Evolutionary conservation across 2,113 vertebrate genomes (phyloP).

Genomic region (Oncorhynchus tshawytscha): DNA sequence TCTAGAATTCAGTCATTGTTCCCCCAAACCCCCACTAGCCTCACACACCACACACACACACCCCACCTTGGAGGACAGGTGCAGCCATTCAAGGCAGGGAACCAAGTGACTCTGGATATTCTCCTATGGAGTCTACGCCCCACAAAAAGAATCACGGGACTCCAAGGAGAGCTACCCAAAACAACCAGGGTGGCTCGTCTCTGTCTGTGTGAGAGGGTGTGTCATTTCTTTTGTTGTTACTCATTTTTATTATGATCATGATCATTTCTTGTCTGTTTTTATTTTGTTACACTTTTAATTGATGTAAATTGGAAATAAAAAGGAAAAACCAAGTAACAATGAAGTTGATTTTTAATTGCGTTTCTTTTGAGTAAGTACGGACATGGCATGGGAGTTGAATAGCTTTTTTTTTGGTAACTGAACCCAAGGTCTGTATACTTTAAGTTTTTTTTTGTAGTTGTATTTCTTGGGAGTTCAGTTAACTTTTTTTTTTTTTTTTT

Average conservation of each 20-base stretch:
- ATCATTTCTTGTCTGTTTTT: slow-evolving; percentile 57
- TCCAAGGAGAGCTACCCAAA: slow-evolving; percentile 40
- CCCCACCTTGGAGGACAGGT: slow-evolving; percentile 63
- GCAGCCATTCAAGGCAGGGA: slow-evolving; percentile 44
- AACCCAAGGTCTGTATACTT: slow-evolving; percentile 27
- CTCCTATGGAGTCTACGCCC: slow-evolving; percentile 50
- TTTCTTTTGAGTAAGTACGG: slow-evolving; percentile 62
- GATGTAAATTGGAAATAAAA: slow-evolving; percentile 85
- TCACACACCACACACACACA: slow-evolving; percentile 70
- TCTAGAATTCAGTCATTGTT: slow-evolving; percentile 52
- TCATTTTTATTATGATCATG: slow-evolving; percentile 71
- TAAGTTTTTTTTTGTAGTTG: slow-evolving; percentile 20
- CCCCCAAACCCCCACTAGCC: slow-evolving; percentile 57
- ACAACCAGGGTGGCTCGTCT: slow-evolving; percentile 70
- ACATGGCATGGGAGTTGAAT: slow-evolving; percentile 45
- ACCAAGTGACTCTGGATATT: slow-evolving; percentile 45
- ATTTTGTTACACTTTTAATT: slow-evolving; percentile 80
- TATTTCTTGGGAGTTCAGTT: slow-evolving; percentile 24
- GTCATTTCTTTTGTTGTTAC: slow-evolving; percentile 74
- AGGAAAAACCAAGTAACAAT: slow-evolving; percentile 67
- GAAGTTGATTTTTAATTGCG: slow-evolving; percentile 66
- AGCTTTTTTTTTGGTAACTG: slow-evolving; percentile 34
- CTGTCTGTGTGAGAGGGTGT: slow-evolving; percentile 73
- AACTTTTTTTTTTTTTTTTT: slow-evolving; percentile 20
- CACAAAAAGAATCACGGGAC: slow-evolving; percentile 40